Evolutionary conservation across 2,113 vertebrate species (phyloP).

Genomic region (Oxygymnocypris stewartii): DNA sequence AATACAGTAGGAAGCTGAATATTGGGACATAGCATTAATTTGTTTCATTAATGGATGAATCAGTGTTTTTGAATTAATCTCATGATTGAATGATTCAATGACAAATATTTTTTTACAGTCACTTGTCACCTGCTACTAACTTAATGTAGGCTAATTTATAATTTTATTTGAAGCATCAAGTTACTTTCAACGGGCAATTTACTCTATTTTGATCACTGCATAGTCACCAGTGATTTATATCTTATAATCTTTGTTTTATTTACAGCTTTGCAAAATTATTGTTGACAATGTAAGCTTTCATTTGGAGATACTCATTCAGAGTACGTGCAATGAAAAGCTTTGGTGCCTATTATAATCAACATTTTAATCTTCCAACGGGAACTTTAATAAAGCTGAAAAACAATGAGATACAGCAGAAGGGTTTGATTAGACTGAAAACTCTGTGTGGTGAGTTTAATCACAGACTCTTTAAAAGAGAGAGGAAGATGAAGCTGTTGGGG

Average conservation of each 20-base stretch:
- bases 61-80: neutral
- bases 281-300: neutral
- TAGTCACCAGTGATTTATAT: neutral
- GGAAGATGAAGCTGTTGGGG: conserved; percentile 31
- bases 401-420: conserved; percentile 50
- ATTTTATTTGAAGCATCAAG: neutral
- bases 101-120: neutral
- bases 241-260: no score
- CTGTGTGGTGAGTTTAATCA: conserved; percentile 48
- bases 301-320: neutral
- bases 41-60: no score
- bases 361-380: conserved; percentile 39
- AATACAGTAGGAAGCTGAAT: no score
- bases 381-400: conserved; percentile 30
- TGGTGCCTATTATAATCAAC: conserved; percentile 38
- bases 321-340: conserved; percentile 9
- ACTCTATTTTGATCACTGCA: neutral
- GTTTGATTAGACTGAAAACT: conserved; percentile 29
- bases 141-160: neutral
- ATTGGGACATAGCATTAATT: no score
- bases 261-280: no score
- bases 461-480: conserved; percentile 29
- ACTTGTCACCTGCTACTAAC: neutral
- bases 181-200: neutral
- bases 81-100: neutral